Evolutionary conservation across 2,797 vertebrate genomes (phyloP), one percentile per base, ranked within the genome.

Genomic region (Rachycentron canadum): DNA sequence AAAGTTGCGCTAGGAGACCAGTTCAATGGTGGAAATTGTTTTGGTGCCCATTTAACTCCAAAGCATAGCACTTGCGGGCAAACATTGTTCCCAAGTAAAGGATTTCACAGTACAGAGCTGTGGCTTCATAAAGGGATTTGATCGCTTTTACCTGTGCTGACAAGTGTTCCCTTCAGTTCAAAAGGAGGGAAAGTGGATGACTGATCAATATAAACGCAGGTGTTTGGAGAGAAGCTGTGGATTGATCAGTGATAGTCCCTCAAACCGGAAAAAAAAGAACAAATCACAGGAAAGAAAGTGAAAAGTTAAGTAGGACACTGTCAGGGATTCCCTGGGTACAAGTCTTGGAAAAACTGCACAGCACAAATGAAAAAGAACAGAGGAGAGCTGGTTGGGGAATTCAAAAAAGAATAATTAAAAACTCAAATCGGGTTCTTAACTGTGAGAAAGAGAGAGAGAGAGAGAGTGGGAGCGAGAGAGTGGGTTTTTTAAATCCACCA

Each of bases 231-330:
- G 88, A 86, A 88, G 79, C 76, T 16, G 73, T 9, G 87, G 92
- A 94, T 93, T 95, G 94, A 95, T 94, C 93, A 91, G 93, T 85
- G 88, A 94, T 92, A 88, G 91, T 94, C 90, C 89, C 91, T 91
- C 85, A 88, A 82, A 93, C 89, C 65, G 78, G 66, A 64, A 85
- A 84, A 91, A 88, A 88, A 90, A 87, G 84, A 89, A 91, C 81
- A 93, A 93, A 95, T 95, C 92, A 93, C 90, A 93, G 92, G 84
- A 94, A 94, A 92, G 91, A 94, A 94, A 95, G 92, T 93, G 93
- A 95, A 94, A 95, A 95, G 94, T 95, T 95, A 95, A 95, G 94
- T 95, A 94, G 93, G 93, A 94, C 93, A 94, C 92, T 91, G 92
- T 93, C 91, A 90, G 91, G 88, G 91, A 92, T 84, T 95, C 94